Conservation (phyloP, 64 coral and sea anemone genomes). For the Cladopsammia gracilis region DNA sequence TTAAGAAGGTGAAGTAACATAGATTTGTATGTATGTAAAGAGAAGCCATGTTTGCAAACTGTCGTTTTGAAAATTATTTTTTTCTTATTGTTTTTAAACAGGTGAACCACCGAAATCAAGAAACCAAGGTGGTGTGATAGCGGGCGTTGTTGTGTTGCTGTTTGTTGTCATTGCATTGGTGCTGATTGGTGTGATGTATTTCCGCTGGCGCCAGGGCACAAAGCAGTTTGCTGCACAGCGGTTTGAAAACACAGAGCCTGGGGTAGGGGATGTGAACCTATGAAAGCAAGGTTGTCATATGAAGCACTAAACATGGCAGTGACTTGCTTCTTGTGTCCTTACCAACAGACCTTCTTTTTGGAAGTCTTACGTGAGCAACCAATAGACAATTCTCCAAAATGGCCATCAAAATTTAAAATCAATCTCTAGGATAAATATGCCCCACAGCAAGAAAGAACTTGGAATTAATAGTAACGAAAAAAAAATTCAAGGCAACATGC, state of each 20-base stretch:
- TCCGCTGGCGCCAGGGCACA: not conserved
- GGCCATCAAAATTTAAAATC: no score
- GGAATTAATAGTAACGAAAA: no score
- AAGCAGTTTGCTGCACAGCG: conserved; percentile 35
- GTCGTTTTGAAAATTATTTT: not conserved
- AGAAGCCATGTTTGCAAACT: not conserved
- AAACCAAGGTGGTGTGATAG: conserved; percentile 36
- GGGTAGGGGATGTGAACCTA: not conserved
- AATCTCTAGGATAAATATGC: no score
- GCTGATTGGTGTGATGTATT: conserved; percentile 37
- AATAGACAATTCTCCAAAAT: no score
- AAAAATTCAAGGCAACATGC: no score
- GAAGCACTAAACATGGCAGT: not conserved
- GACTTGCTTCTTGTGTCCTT: not conserved
- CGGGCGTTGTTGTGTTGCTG: conserved; percentile 24
- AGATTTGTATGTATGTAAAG: no score
- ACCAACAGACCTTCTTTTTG: no score
- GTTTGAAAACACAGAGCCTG: not conserved
- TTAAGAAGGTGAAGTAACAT: no score
- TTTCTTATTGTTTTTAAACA: not conserved
- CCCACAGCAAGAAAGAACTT: no score
- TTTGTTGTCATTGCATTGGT: not conserved
- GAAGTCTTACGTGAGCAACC: no score
- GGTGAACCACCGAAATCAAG: not conserved
- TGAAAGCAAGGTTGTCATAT: not conserved